These are phyloP conservation scores for Actinia tenebrosa DNA, from an alignment of 64 coral and sea anemone species.

Conservation along the genomic window DNA sequence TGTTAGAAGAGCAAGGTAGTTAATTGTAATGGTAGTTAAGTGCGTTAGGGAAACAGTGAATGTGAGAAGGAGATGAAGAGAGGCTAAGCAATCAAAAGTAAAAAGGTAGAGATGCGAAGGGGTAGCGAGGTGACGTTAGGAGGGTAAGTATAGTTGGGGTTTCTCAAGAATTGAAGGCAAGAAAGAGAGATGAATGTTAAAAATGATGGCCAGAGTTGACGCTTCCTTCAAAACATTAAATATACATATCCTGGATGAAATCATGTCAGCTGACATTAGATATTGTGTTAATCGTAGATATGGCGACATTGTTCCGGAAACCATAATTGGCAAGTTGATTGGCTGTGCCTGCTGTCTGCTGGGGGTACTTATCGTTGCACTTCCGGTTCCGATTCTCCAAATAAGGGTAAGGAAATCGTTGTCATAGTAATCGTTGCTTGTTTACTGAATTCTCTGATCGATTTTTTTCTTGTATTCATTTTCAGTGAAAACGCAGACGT, in stretches of 20 bases:
- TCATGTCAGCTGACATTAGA: too few relatives aligned
- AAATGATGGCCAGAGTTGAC: too few relatives aligned
- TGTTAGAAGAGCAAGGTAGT: too few relatives aligned
- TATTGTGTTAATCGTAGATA: constrained; percentile 39
- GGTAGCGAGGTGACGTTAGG: too few relatives aligned
- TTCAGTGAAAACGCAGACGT: neutral
- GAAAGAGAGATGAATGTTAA: too few relatives aligned
- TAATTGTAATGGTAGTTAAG: too few relatives aligned
- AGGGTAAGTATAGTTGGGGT: too few relatives aligned
- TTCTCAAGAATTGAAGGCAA: too few relatives aligned
- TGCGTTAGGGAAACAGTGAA: too few relatives aligned
- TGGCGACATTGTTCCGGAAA: constrained; percentile 82
- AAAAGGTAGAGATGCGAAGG: neutral
- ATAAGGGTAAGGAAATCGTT: constrained; percentile 34
- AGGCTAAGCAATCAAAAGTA: neutral
- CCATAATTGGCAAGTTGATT: constrained; percentile 58
- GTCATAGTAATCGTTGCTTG: neutral
- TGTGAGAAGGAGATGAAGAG: too few relatives aligned
- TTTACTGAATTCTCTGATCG: neutral
- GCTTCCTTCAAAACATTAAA: neutral
- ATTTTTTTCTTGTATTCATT: neutral
- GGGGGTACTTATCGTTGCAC: constrained; percentile 69
- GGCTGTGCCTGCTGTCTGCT: constrained; percentile 77
- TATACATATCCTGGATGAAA: neutral
- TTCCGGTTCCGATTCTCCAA: constrained; percentile 83